Evolutionary conservation across 2,888 invertebrate genomes (phyloP).

Genomic region (Epirrhoe alternata): DNA sequence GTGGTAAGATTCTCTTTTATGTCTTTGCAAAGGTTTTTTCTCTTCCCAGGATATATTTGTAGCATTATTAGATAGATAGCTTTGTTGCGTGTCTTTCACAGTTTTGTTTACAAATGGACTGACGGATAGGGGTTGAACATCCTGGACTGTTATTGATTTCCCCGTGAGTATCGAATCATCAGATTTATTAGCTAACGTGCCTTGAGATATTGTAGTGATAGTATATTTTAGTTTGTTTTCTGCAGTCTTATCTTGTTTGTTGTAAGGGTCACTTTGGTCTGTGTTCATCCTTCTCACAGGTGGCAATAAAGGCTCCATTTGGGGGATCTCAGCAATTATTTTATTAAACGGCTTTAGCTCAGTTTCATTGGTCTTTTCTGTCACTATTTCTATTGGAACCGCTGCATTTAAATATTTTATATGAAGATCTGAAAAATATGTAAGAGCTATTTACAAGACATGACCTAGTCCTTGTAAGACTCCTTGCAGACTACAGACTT

Average conservation of each 20-base stretch:
- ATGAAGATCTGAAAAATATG: conserved; percentile 18
- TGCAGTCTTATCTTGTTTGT: too few species aligned
- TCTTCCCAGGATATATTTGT: background rate
- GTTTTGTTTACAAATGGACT: background rate
- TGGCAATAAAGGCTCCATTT: conserved; percentile 48
- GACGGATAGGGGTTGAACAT: background rate
- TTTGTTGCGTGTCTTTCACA: too few species aligned
- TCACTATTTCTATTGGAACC: conserved; percentile 27
- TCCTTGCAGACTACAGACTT: too few species aligned
- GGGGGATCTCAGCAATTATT: conserved; percentile 49
- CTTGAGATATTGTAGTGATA: too few species aligned
- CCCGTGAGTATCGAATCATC: background rate
- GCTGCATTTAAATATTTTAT: conserved; percentile 19
- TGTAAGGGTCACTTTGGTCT: background rate
- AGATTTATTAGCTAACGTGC: too few species aligned
- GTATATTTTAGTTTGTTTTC: too few species aligned
- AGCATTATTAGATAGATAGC: background rate
- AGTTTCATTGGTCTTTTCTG: conserved; percentile 20
- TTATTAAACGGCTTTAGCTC: background rate
- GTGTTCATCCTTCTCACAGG: background rate
- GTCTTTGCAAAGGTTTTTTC: background rate
- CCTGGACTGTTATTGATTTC: background rate
- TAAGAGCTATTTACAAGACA: background rate
- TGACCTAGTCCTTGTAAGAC: too few species aligned
- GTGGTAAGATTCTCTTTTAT: background rate